A percentile compares a stretch with the other conserved stretches of the same genome.
Evolutionary conservation across 1,140 invertebrate genomes (phyloP).

Genomic region (Pseudomyrmex gracilis): DNA sequence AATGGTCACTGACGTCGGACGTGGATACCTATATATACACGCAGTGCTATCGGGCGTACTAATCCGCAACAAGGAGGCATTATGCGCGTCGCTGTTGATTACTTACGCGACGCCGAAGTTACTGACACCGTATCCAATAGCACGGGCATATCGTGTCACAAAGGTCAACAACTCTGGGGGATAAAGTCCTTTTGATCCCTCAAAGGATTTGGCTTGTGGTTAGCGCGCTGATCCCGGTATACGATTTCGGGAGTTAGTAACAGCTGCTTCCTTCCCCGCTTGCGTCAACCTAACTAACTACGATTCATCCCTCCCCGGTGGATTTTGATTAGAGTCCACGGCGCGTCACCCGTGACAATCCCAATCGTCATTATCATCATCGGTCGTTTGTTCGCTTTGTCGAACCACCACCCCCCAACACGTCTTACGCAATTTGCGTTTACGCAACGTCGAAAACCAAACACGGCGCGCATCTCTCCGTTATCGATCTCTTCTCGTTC

Average conservation of each 20-base stretch:
- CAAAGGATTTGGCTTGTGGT: constrained; percentile 70
- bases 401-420: too few species aligned
- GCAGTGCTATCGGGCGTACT: constrained; percentile 44
- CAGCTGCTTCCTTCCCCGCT: constrained; percentile 7
- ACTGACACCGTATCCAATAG: constrained; percentile 67
- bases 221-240: constrained; percentile 48
- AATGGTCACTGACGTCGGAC: constrained; percentile 33
- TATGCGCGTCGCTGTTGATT: constrained; percentile 69
- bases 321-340: constrained; percentile 13
- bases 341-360: not conserved
- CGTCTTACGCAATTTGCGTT: too few species aligned
- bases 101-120: constrained; percentile 69
- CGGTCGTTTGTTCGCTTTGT: too few species aligned
- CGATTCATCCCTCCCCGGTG: not conserved
- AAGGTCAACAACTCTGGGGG: constrained; percentile 68
- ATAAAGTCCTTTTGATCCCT: constrained; percentile 57
- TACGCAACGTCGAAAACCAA: too few species aligned
- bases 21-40: constrained; percentile 30
- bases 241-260: constrained; percentile 55
- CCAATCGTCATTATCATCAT: not conserved
- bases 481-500: too few species aligned
- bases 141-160: constrained; percentile 49
- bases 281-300: constrained; percentile 11
- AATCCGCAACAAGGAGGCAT: constrained; percentile 63
- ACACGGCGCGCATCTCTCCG: too few species aligned